phyloP scores from a whole-genome alignment of 2,113 vertebrate species.

The Castor canadensis region DNA sequence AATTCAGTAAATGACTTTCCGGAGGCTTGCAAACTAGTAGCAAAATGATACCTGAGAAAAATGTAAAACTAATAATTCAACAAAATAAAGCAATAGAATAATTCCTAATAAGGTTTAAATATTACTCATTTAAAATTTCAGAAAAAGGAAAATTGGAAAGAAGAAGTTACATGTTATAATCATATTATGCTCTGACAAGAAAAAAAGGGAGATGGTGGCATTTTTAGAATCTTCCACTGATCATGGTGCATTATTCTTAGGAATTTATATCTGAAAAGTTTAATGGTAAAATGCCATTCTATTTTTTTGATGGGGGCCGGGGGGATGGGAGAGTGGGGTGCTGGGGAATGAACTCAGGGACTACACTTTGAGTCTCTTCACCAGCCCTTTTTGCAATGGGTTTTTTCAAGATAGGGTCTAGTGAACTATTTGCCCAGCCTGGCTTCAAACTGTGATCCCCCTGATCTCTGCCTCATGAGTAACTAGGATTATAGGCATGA shows the following conservation, averaged over 20 bases:
- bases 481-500: too few species aligned
- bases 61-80: background rate
- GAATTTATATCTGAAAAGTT: background rate
- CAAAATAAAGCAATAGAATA: background rate
- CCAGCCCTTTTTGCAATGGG: too few species aligned
- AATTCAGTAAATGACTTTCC: background rate
- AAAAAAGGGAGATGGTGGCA: rapidly evolving
- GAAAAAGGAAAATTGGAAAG: background rate
- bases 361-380: too few species aligned
- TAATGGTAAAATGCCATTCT: too few species aligned
- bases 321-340: too few species aligned
- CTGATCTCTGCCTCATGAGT: too few species aligned
- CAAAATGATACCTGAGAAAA: background rate
- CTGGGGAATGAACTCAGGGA: too few species aligned
- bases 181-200: background rate
- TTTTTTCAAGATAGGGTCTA: too few species aligned
- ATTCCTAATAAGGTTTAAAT: background rate
- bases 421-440: too few species aligned
- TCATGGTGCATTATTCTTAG: background rate
- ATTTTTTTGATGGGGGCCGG: too few species aligned
- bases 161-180: background rate
- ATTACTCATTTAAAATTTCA: background rate
- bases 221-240: background rate
- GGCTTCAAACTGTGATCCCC: too few species aligned
- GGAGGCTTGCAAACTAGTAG: background rate